phyloP scores from a whole-genome alignment of 2,797 vertebrate species.

The Pipistrellus pygmaeus region DNA sequence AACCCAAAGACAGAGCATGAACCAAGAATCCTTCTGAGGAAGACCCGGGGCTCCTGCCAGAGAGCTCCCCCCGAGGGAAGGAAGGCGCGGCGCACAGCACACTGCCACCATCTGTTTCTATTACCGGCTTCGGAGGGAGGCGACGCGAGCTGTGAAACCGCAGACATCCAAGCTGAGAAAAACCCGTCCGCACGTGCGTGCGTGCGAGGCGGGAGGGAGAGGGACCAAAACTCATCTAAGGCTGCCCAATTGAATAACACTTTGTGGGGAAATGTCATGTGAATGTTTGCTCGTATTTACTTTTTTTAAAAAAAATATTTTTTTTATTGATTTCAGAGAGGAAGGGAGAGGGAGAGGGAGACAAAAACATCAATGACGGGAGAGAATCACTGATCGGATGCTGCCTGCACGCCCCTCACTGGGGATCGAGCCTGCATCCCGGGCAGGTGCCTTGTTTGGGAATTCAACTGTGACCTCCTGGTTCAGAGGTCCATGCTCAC shows the following conservation, averaged over 20 bases:
- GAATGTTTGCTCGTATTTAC: neutral
- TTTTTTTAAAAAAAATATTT: neutral
- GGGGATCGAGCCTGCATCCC: too few species aligned
- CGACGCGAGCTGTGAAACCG: constrained; percentile 80
- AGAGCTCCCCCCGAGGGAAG: constrained; percentile 62
- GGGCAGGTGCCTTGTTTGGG: too few species aligned
- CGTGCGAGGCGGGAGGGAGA: neutral
- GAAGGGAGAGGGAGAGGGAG: too few species aligned
- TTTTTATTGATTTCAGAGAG: too few species aligned
- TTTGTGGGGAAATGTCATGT: neutral
- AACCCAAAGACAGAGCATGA: neutral
- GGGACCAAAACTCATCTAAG: constrained; percentile 67
- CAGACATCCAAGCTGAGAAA: constrained; percentile 66
- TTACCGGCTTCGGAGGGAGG: constrained; percentile 71
- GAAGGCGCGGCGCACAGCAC: neutral
- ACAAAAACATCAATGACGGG: too few species aligned
- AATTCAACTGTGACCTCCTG: too few species aligned
- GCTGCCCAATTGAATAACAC: constrained; percentile 14
- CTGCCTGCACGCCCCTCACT: too few species aligned
- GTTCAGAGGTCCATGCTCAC: too few species aligned
- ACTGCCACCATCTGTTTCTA: constrained; percentile 69
- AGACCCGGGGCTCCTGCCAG: constrained; percentile 68
- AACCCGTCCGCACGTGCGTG: neutral
- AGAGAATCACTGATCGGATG: too few species aligned
- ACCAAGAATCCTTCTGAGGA: neutral